Conservation (phyloP, 2,888 invertebrate species). For the Crioceris asparagi region DNA sequence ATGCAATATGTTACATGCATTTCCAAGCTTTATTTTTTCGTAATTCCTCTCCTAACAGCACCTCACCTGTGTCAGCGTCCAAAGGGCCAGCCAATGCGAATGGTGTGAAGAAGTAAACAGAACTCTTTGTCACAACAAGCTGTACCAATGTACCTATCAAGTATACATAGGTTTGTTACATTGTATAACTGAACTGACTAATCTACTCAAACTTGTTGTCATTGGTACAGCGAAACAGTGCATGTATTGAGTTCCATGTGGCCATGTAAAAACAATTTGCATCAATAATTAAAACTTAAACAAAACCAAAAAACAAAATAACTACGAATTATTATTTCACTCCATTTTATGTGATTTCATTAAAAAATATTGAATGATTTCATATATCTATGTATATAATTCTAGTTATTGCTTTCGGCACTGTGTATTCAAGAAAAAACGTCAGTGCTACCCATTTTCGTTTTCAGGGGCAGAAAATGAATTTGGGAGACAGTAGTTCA, state of each 20-base stretch:
- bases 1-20: no score
- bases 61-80: constrained; percentile 19
- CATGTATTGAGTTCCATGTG: constrained; percentile 36
- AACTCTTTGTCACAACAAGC: constrained; percentile 27
- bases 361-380: constrained; percentile 35
- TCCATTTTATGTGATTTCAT: constrained; percentile 36
- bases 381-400: constrained; percentile 35
- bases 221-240: constrained; percentile 28
- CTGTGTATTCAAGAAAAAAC: constrained; percentile 8
- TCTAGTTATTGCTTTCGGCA: constrained; percentile 31
- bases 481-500: constrained; percentile 36
- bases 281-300: no score
- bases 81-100: constrained; percentile 31
- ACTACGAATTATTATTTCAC: constrained; percentile 34
- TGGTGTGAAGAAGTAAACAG: constrained; percentile 32
- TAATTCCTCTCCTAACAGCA: no score
- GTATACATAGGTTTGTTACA: no score
- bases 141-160: constrained; percentile 32
- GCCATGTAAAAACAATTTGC: constrained; percentile 30
- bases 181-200: constrained; percentile 11
- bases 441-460: constrained; percentile 35
- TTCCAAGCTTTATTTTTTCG: no score
- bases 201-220: constrained; percentile 20
- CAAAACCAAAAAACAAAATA: no score
- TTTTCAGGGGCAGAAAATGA: constrained; percentile 37